Conservation (phyloP, 1,140 invertebrate genomes). For the Zaprionus camerounensis region DNA sequence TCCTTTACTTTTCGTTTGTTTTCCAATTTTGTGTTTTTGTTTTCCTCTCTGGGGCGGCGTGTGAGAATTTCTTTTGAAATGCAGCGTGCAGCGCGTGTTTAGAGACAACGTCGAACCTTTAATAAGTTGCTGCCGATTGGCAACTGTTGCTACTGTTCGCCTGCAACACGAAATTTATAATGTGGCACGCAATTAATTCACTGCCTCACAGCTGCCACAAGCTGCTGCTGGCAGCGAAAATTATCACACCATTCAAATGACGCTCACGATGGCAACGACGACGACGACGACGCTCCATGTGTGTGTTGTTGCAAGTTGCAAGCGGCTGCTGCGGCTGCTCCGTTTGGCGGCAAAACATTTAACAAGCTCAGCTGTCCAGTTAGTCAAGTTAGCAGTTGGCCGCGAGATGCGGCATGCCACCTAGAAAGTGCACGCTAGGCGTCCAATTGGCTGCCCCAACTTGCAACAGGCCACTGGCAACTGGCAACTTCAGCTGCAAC, state of each 20-base stretch:
- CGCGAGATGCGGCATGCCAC: conserved; percentile 66
- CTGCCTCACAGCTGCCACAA: conserved; percentile 50
- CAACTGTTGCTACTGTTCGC: too few species aligned
- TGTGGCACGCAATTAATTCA: conserved; percentile 81
- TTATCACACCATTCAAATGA: conserved; percentile 83
- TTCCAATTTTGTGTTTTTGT: conserved; percentile 30
- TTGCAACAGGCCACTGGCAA: background rate
- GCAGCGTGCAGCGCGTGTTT: conserved; percentile 48
- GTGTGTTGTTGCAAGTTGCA: conserved; percentile 35
- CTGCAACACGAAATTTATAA: conserved; percentile 64
- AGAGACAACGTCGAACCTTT: conserved; percentile 50
- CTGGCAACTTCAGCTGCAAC: conserved; percentile 8
- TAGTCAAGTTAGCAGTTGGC: conserved; percentile 45
- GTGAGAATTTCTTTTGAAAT: conserved; percentile 74
- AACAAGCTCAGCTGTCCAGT: conserved; percentile 70
- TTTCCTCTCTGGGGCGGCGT: conserved; percentile 54
- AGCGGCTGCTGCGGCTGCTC: conserved; percentile 11
- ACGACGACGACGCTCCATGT: conserved; percentile 3
- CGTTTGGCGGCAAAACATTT: conserved; percentile 79
- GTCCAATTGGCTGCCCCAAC: conserved; percentile 70
- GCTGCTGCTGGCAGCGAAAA: conserved; percentile 61
- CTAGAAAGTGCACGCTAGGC: conserved; percentile 80
- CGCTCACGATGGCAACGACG: conserved; percentile 63
- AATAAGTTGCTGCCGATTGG: conserved; percentile 43
- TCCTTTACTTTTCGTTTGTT: conserved; percentile 26